Conservation (phyloP, 1,140 invertebrate species). For the Bombus ignitus region DNA sequence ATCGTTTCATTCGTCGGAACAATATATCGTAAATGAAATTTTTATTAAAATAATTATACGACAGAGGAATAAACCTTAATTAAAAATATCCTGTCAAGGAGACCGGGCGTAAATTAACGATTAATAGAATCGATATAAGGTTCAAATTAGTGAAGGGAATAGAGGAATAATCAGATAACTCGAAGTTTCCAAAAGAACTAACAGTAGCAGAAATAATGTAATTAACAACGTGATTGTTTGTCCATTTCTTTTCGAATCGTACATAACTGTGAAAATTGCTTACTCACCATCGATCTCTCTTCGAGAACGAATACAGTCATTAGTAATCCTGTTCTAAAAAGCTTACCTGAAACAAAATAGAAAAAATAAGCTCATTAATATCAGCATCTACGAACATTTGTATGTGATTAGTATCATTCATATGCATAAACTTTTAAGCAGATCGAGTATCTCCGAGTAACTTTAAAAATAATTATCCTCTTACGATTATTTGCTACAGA, state of each 20-base stretch:
- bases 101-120: background rate
- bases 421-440: background rate
- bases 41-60: background rate
- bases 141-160: rapidly evolving
- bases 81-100: too few species aligned
- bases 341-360: conserved; percentile 60
- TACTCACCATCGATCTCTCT: conserved; percentile 20
- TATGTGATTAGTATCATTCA: conserved; percentile 39
- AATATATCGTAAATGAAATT: background rate
- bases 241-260: background rate
- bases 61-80: too few species aligned
- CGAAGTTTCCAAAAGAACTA: background rate
- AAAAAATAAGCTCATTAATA: conserved; percentile 36
- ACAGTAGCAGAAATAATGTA: background rate
- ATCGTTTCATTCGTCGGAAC: too few species aligned
- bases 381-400: background rate
- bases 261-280: conserved; percentile 17
- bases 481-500: background rate
- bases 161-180: background rate
- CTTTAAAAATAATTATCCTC: conserved; percentile 41
- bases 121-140: background rate
- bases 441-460: background rate
- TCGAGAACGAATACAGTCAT: conserved; percentile 52
- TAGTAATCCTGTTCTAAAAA: conserved; percentile 42
- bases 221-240: background rate